Conservation (phyloP, 30 jellyfish, hydroid and myxozoan genomes). For the Aurelia sp. region DNA sequence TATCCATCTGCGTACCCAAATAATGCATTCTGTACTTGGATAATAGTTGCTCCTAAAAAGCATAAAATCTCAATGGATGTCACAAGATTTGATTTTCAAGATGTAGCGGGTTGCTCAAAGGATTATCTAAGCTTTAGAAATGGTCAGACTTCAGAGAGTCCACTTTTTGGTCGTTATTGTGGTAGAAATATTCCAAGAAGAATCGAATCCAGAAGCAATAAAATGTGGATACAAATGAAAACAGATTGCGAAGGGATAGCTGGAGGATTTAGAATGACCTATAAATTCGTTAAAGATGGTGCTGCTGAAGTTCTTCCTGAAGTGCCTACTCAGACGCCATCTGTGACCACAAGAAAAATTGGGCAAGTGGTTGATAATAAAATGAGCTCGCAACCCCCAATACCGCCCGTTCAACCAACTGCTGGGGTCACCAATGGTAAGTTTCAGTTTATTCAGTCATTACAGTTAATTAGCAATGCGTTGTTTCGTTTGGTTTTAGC, state of each 20-base stretch:
- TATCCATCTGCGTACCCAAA: constrained; percentile 41
- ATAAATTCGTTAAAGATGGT: constrained; percentile 10
- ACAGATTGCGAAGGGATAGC: constrained; percentile 50
- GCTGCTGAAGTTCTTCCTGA: background rate
- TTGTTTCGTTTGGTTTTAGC: too few species aligned
- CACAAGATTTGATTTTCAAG: constrained; percentile 47
- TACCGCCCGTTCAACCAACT: too few species aligned
- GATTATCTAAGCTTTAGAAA: constrained; percentile 68
- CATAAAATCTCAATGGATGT: constrained; percentile 30
- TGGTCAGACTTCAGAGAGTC: constrained; percentile 63
- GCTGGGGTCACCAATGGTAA: too few species aligned
- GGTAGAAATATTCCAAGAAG: constrained; percentile 47
- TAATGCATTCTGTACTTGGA: constrained; percentile 68
- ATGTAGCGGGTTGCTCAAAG: constrained; percentile 44
- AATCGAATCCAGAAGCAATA: constrained; percentile 31
- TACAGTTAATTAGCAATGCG: too few species aligned
- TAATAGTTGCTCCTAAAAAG: constrained; percentile 56
- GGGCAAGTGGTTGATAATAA: too few species aligned
- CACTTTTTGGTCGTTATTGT: constrained; percentile 55
- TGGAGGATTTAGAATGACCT: constrained; percentile 53
- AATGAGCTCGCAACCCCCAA: too few species aligned
- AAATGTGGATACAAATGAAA: constrained; percentile 61
- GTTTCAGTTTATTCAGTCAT: too few species aligned
- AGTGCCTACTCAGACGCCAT: background rate
- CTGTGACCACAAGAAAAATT: background rate